A percentile compares a stretch with the other conserved stretches of the same genome.
Evolutionary conservation across 2,113 vertebrate species (phyloP).

Genomic region (Haemorhous mexicanus): DNA sequence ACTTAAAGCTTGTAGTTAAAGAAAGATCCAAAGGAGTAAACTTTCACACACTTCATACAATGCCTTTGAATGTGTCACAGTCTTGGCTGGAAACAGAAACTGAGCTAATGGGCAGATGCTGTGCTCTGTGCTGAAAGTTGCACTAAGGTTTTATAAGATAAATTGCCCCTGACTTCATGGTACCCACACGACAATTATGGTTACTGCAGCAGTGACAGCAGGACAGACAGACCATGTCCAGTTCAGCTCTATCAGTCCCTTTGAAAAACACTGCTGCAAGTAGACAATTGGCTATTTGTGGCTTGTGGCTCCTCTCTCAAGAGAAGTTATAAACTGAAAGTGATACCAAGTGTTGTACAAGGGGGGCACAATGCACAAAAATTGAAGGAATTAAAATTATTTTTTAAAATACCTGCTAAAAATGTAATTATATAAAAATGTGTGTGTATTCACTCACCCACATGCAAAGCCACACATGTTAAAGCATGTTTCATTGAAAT

Average conservation of each 20-base stretch:
- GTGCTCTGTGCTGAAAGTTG: neutral
- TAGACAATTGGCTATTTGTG: constrained; percentile 15
- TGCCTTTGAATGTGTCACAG: neutral
- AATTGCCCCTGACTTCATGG: neutral
- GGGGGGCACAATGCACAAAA: neutral
- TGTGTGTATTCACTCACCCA: neutral
- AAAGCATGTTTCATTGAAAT: neutral
- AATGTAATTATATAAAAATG: neutral
- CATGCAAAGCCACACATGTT: neutral
- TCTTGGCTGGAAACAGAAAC: neutral
- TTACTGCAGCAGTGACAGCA: neutral
- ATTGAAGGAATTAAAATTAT: neutral
- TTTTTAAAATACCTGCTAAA: neutral
- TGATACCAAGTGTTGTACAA: neutral
- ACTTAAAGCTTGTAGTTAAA: neutral
- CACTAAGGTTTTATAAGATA: neutral
- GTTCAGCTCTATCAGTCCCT: constrained; percentile 1
- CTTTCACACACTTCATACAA: neutral
- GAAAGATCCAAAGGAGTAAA: neutral
- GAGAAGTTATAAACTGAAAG: constrained; percentile 34
- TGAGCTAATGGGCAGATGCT: neutral
- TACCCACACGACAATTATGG: neutral
- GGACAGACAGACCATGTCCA: constrained; percentile 4
- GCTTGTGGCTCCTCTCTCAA: constrained; percentile 26
- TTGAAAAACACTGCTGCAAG: constrained; percentile 10